phyloP scores from a whole-genome alignment of 2,113 vertebrate genomes.

The Ailurus styani region DNA sequence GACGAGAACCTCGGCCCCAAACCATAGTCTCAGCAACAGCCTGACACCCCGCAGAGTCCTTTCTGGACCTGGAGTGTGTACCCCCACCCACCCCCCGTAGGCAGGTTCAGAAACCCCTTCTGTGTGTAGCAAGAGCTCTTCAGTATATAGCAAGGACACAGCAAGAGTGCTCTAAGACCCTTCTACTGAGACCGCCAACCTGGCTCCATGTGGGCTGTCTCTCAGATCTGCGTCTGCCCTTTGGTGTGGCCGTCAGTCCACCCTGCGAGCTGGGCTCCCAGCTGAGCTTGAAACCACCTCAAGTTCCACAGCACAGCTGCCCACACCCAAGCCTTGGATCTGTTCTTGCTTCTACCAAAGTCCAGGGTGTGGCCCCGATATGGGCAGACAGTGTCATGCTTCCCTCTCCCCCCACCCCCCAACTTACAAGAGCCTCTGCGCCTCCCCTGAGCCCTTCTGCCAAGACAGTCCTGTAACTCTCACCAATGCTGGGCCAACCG shows the following conservation, averaged over 20 bases:
- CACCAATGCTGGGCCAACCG: not conserved
- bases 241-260: not conserved
- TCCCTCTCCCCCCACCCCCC: too few species aligned
- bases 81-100: accelerated
- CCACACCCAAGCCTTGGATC: not conserved
- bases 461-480: not conserved
- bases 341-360: not conserved
- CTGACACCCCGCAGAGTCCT: too few species aligned
- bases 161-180: not conserved
- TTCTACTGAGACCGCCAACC: not conserved
- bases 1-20: not conserved
- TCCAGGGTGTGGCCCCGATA: not conserved
- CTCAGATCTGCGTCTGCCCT: not conserved
- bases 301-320: not conserved
- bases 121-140: not conserved
- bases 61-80: not conserved
- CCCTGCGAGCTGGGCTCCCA: not conserved
- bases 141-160: not conserved
- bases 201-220: not conserved
- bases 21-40: not conserved
- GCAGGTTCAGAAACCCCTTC: not conserved
- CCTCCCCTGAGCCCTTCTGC: not conserved
- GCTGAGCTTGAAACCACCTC: not conserved
- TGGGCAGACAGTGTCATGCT: accelerated
- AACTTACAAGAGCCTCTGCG: not conserved